Conservation (phyloP, 2,888 invertebrate species). For the Timema podura region DNA sequence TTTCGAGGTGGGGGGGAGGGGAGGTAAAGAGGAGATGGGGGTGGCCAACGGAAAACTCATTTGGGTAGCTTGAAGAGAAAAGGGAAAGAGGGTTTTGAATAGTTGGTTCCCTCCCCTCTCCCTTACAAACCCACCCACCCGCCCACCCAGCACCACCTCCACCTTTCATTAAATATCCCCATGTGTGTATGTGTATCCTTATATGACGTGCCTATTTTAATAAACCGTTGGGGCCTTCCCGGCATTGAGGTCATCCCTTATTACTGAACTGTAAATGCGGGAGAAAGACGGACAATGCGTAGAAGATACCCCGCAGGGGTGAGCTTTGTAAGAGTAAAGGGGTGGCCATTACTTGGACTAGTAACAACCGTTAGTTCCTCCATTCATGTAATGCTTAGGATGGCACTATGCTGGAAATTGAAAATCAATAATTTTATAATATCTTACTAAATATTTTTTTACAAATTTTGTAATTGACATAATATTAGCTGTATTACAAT, state of each 20-base stretch:
- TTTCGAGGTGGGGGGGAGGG: not conserved
- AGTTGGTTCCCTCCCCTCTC: constrained; percentile 2
- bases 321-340: not conserved
- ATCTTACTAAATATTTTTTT: too few relatives aligned
- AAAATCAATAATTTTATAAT: too few relatives aligned
- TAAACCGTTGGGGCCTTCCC: constrained; percentile 10
- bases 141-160: constrained; percentile 14
- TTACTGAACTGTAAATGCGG: constrained; percentile 7
- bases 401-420: too few relatives aligned
- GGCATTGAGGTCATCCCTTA: constrained; percentile 14
- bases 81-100: constrained; percentile 16
- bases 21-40: constrained; percentile 7
- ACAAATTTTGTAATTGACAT: too few relatives aligned
- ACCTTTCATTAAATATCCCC: constrained; percentile 30
- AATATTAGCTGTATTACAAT: too few relatives aligned
- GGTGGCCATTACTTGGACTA: too few relatives aligned
- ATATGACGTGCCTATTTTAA: constrained; percentile 21
- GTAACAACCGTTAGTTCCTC: too few relatives aligned
- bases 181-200: constrained; percentile 22
- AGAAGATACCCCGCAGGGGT: not conserved
- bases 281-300: constrained; percentile 13
- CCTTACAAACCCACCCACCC: constrained; percentile 2
- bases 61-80: not conserved
- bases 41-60: not conserved
- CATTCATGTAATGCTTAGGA: too few relatives aligned